Evolutionary conservation across 1,140 invertebrate species (phyloP), one percentile per base, ranked within the genome.

Genomic region (Drosophila navojoa): DNA sequence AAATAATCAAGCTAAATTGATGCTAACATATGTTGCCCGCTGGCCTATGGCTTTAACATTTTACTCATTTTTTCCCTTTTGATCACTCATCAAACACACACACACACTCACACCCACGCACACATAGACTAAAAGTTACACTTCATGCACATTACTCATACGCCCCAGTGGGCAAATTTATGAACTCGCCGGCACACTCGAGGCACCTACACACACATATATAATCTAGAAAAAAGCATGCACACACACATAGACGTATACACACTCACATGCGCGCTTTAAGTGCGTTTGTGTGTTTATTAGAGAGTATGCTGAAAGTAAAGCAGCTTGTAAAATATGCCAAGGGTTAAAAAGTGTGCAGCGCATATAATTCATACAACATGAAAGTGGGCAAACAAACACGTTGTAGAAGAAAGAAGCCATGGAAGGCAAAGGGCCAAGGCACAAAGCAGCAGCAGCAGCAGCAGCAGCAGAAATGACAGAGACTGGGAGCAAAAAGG

Each of bases 131-230:
- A 15, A 57, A 63, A 75, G 57, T 59, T 75, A 75, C 67, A 76
- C 77, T 87, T 64, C 81, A 76, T 90, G 84, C 67, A 79, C 84
- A 87, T 87, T 87, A 87, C 84, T 87, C 84, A 87, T 87, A 89
- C 84, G 84, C 79, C 84, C 84, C 84, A 89, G 84, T 84, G 84
- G 84, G 76, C 84, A 87, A 90, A 87, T 87, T 87, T 87, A 87
- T 87, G 84, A 87, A 87, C 84, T 87, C 76, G 77, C 79, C 69
- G 52, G 66, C 73, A 70, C 77, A 87, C 85, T 90, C 84, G 84
- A 87, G 84, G 78, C 79, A 63, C 73, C 82, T 70, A 85, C 67
- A 73, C 62, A 69, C 49, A 55, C 59, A 71, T 29, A 32, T 5
- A 29, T 29, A 29, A 29, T 29, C 27, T 5, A 29, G 27, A 29